Evolutionary conservation across 2,888 invertebrate species (phyloP), one percentile per base, ranked within the genome.

Genomic region (Cosmopolites sordidus): DNA sequence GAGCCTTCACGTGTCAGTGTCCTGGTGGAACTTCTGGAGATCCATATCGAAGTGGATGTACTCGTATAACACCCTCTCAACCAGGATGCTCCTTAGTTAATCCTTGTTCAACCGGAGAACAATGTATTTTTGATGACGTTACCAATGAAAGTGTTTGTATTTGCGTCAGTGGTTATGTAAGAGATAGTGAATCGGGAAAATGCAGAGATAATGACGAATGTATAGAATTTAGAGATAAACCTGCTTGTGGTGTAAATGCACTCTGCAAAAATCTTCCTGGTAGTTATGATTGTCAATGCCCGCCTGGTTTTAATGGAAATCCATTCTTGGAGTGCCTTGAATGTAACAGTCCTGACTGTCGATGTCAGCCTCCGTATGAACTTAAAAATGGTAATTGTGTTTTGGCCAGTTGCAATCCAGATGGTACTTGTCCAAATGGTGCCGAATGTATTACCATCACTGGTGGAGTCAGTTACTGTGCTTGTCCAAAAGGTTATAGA

Each of bases 191-290:
- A 62, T 83, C 81, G 16, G 86, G 86, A 40, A 79, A 85, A 69
- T 93, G 93, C 73, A 79, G 88, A 66, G 94, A 94, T 71, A 79
- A 89, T 49, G 87, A 94, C 67, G 93, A 94, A 73, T 94, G 93
- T 67, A 81, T 83, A 2, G 85, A 86, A 63, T 77, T 83, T 18
- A 75, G 82, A 48, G 86, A 84, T 50, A 88, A 87, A 62, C 83
- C 87, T 1, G 86, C 89, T 14, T 94, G 94, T 73, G 94, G 93
- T 0, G 74, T 89, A 16, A 92, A 92, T 72, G 92, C 93, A 0
- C 82, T 92, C 51, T 95, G 94, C 68, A 92, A 91, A 71, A 95
- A 95, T 75, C 76, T 93, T 45, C 93, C 93, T 0, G 94, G 94
- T 42, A 92, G 92, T 68, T 95, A 93, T 69, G 92, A 92, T 73